phyloP scores from a whole-genome alignment of 2,797 vertebrate genomes.

The Notamacropus eugenii region DNA sequence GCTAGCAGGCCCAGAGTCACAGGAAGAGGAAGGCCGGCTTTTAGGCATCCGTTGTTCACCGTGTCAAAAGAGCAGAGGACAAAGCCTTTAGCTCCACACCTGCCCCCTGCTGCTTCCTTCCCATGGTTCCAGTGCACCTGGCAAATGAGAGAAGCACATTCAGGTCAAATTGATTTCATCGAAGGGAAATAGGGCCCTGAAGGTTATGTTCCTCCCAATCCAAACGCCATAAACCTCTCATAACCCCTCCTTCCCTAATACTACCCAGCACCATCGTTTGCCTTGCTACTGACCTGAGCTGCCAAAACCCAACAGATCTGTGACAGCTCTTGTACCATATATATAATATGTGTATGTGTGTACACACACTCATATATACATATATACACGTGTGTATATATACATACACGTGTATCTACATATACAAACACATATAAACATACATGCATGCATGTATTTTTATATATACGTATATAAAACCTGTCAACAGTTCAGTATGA shows the following conservation, averaged over 20 bases:
- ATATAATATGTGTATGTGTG: not conserved
- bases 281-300: not conserved
- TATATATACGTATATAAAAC: too few relatives aligned
- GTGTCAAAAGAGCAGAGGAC: not conserved
- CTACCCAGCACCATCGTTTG: not conserved
- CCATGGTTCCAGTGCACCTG: not conserved
- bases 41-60: not conserved
- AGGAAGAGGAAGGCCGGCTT: not conserved
- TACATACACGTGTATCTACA: too few relatives aligned
- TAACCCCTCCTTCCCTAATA: too few relatives aligned
- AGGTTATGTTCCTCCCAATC: not conserved
- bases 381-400: too few relatives aligned
- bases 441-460: too few relatives aligned
- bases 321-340: not conserved
- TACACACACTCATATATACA: too few relatives aligned
- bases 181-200: not conserved
- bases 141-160: not conserved
- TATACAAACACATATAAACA: too few relatives aligned
- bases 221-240: not conserved
- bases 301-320: not conserved
- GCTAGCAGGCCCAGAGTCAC: constrained; percentile 72
- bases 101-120: not conserved
- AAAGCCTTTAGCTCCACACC: not conserved
- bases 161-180: not conserved
- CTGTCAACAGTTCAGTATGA: not conserved